phyloP scores from a whole-genome alignment of 2,113 vertebrate genomes.

The Otus sunia region DNA sequence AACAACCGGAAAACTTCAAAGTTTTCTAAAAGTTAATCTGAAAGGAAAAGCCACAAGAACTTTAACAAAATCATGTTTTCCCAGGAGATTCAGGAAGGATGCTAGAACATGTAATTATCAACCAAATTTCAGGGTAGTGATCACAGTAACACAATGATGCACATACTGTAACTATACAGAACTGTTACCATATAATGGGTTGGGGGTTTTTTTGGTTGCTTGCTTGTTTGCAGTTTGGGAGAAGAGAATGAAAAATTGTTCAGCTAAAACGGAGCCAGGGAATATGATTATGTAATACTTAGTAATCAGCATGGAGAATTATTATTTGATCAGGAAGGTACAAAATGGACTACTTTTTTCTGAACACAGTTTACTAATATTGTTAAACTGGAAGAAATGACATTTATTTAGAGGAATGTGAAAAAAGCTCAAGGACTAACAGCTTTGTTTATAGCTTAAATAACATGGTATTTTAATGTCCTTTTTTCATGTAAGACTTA shows the following conservation, averaged over 20 bases:
- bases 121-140: not conserved
- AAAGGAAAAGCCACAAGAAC: not conserved
- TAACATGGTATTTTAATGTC: not conserved
- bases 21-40: not conserved
- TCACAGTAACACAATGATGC: not conserved
- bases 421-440: slow-evolving; percentile 14
- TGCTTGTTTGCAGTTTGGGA: not conserved
- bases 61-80: not conserved
- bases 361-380: slow-evolving; percentile 30
- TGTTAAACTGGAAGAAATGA: slow-evolving; percentile 31
- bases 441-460: not conserved
- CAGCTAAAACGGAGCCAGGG: slow-evolving; percentile 6
- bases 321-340: slow-evolving; percentile 66
- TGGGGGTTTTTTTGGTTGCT: not conserved
- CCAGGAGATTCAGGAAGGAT: not conserved
- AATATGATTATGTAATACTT: slow-evolving; percentile 47
- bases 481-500: not conserved
- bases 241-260: slow-evolving; percentile 11
- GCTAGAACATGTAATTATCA: not conserved
- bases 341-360: slow-evolving; percentile 25
- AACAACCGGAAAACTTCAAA: not conserved
- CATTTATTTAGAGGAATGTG: slow-evolving; percentile 46
- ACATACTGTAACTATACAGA: not conserved
- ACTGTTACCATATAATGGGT: not conserved
- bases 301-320: slow-evolving; percentile 30